Percentiles rank a stretch among this genome's conserved stretches.
Evolutionary conservation across 1,140 invertebrate species (phyloP).

Genomic region (Geopemphigus sp.): DNA sequence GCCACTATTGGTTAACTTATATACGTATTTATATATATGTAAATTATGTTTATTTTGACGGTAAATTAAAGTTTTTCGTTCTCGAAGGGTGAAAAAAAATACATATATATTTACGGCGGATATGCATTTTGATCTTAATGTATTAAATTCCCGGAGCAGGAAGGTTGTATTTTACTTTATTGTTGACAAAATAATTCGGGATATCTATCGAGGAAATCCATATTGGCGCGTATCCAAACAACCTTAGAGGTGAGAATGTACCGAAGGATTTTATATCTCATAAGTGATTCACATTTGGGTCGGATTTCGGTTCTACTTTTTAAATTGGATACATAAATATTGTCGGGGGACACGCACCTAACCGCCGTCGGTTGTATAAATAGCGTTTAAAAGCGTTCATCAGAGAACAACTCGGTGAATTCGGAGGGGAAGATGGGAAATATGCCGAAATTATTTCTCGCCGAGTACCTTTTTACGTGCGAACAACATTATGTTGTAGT

Average conservation of each 20-base stretch:
- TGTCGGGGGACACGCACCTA: not conserved
- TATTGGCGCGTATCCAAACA: conserved; percentile 24
- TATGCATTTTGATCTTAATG: not conserved
- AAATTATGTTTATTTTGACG: not conserved
- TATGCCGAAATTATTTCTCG: not conserved
- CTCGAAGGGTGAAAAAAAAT: not conserved
- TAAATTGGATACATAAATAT: conserved; percentile 30
- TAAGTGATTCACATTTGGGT: conserved; percentile 41
- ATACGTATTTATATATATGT: no score
- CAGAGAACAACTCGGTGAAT: conserved; percentile 7
- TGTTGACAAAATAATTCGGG: conserved; percentile 20
- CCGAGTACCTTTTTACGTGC: not conserved
- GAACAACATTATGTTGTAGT: not conserved
- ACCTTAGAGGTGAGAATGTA: conserved; percentile 1
- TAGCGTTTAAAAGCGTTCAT: not conserved
- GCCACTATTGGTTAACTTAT: not conserved
- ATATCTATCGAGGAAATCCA: not conserved
- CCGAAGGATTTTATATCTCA: conserved; percentile 13
- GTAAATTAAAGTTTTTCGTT: not conserved
- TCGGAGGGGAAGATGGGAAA: not conserved
- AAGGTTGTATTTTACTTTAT: not conserved
- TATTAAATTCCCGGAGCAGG: not conserved
- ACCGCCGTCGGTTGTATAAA: not conserved
- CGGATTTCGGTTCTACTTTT: not conserved
- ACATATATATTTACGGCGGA: not conserved